phyloP scores from a whole-genome alignment of 2,888 invertebrate species.

The Pyrocoelia pectoralis region DNA sequence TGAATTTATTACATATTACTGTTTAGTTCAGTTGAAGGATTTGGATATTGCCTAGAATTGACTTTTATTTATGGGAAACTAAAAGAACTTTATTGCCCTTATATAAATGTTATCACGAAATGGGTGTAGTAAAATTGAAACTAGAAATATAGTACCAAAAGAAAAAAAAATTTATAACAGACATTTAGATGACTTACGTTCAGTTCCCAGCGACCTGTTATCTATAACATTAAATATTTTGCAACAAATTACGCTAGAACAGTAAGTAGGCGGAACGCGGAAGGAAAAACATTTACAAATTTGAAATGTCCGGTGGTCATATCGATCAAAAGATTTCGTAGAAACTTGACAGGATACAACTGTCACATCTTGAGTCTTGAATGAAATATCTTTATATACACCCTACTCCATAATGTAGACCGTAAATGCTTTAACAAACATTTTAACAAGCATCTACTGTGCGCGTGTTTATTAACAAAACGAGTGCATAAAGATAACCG shows the following conservation, averaged over 20 bases:
- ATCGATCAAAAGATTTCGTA: conserved; percentile 20
- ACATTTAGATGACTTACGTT: conserved; percentile 1
- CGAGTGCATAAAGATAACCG: conserved; percentile 4
- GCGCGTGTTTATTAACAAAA: conserved; percentile 15
- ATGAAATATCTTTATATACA: conserved; percentile 26
- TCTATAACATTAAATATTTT: neutral
- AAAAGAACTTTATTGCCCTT: conserved; percentile 2
- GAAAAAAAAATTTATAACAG: neutral
- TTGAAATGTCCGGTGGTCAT: conserved; percentile 8
- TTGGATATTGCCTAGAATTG: conserved; percentile 1
- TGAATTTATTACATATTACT: conserved; percentile 6
- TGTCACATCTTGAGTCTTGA: conserved; percentile 28
- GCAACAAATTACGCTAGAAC: neutral
- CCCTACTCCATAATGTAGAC: conserved; percentile 6
- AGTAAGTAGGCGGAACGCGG: neutral
- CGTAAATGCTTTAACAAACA: conserved; percentile 14
- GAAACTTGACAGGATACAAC: conserved; percentile 29
- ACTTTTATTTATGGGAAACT: conserved; percentile 12
- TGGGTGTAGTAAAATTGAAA: conserved; percentile 12
- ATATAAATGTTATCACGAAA: conserved; percentile 11
- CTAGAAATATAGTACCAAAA: conserved; percentile 2
- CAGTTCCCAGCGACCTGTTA: neutral
- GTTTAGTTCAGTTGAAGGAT: neutral
- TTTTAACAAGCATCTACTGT: conserved; percentile 6
- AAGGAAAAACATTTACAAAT: neutral